Evolutionary conservation across 2,797 vertebrate species (phyloP).

Genomic region (Danio jaintianensis): DNA sequence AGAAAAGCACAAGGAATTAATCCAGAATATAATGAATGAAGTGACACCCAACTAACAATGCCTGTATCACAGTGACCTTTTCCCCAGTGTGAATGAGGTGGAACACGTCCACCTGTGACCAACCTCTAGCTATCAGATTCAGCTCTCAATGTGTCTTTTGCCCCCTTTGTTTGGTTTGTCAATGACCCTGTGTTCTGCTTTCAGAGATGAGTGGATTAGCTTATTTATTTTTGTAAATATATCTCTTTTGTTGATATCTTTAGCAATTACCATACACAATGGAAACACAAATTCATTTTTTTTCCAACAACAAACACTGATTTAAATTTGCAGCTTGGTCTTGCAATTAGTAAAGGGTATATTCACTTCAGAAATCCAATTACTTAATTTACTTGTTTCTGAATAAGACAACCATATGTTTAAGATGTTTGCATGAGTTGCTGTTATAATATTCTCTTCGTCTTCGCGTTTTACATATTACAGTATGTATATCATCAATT

Average conservation of each 20-base stretch:
- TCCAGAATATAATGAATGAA: conserved; percentile 53
- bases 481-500: too few species aligned
- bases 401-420: too few species aligned
- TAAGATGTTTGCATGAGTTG: too few species aligned
- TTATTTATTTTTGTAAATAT: conserved; percentile 30
- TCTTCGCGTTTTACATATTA: too few species aligned
- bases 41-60: conserved; percentile 58
- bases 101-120: conserved; percentile 54
- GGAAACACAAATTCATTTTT: conserved; percentile 1
- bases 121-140: conserved; percentile 23
- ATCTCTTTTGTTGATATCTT: conserved; percentile 30
- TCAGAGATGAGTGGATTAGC: conserved; percentile 31
- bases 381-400: too few species aligned
- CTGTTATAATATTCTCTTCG: too few species aligned
- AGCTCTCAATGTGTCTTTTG: conserved; percentile 47
- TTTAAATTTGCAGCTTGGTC: neutral
- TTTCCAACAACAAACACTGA: neutral
- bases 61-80: conserved; percentile 57
- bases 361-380: too few species aligned
- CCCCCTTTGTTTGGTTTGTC: conserved; percentile 36
- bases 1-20: conserved; percentile 65
- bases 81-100: conserved; percentile 52
- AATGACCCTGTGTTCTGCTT: conserved; percentile 19
- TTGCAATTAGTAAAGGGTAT: neutral
- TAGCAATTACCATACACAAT: conserved; percentile 38